These are phyloP conservation scores for Anomalospiza imberbis DNA, from an alignment of 2,797 vertebrate species.

Conservation along the genomic window DNA sequence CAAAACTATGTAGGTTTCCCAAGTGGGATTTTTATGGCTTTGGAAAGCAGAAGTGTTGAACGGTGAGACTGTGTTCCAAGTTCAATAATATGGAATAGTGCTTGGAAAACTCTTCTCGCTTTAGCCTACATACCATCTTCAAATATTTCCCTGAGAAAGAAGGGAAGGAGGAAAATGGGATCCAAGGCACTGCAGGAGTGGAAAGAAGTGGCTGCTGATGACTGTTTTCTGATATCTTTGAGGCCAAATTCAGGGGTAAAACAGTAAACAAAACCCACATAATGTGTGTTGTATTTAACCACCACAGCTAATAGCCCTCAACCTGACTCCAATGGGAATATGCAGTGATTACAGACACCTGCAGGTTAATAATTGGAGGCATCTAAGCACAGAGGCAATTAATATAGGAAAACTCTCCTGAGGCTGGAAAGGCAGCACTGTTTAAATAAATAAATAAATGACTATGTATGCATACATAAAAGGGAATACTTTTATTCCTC, in stretches of 20 bases:
- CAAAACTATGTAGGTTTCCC: not conserved
- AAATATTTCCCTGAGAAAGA: not conserved
- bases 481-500: not conserved
- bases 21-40: not conserved
- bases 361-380: constrained; percentile 79
- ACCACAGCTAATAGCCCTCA: constrained; percentile 70
- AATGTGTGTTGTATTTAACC: constrained; percentile 70
- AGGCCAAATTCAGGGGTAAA: constrained; percentile 58
- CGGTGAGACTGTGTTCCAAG: not conserved
- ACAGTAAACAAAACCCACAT: constrained; percentile 63
- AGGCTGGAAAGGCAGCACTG: constrained; percentile 21
- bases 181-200: constrained; percentile 35
- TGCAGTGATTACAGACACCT: constrained; percentile 77
- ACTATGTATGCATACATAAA: not conserved
- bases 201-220: constrained; percentile 47
- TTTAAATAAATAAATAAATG: constrained; percentile 65
- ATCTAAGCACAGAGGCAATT: constrained; percentile 78
- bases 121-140: not conserved
- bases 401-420: constrained; percentile 67
- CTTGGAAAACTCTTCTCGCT: not conserved
- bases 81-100: not conserved
- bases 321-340: constrained; percentile 71
- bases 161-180: not conserved
- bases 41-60: not conserved
- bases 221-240: constrained; percentile 44